A percentile compares a stretch with the other conserved stretches of the same genome.
These are phyloP conservation scores for Peromyscus aztecus DNA, from an alignment of 2,797 vertebrate species.

Conservation along the genomic window DNA sequence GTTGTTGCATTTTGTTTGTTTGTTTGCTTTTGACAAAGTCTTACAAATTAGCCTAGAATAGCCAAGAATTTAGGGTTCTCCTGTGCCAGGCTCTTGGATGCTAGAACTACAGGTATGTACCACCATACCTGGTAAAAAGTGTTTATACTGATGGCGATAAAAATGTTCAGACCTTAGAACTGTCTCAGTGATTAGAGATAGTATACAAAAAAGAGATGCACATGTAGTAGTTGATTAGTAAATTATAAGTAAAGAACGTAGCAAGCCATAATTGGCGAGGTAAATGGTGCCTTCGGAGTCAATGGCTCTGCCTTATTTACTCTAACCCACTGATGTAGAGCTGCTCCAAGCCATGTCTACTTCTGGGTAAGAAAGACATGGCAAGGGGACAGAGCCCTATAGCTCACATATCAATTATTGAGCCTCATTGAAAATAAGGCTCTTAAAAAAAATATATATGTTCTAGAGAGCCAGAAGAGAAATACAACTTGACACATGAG, in stretches of 20 bases:
- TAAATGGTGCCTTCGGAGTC: not conserved
- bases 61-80: not conserved
- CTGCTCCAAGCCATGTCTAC: not conserved
- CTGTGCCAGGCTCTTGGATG: not conserved
- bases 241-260: constrained; percentile 38
- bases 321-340: not conserved
- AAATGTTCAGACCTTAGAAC: not conserved
- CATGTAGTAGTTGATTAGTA: not conserved
- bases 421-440: constrained; percentile 4
- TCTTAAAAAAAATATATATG: not conserved
- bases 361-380: not conserved
- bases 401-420: not conserved
- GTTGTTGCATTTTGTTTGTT: not conserved
- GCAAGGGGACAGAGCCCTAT: not conserved
- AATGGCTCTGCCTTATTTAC: not conserved
- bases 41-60: not conserved
- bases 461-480: not conserved
- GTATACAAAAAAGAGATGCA: not conserved
- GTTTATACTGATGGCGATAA: not conserved
- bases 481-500: not conserved
- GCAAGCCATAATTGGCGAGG: not conserved
- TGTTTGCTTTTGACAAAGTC: not conserved
- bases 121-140: not conserved
- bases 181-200: not conserved
- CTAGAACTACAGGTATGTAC: not conserved